These are phyloP conservation scores for Heliconius hermathena DNA, from an alignment of 1,140 invertebrate species.

Conservation along the genomic window DNA sequence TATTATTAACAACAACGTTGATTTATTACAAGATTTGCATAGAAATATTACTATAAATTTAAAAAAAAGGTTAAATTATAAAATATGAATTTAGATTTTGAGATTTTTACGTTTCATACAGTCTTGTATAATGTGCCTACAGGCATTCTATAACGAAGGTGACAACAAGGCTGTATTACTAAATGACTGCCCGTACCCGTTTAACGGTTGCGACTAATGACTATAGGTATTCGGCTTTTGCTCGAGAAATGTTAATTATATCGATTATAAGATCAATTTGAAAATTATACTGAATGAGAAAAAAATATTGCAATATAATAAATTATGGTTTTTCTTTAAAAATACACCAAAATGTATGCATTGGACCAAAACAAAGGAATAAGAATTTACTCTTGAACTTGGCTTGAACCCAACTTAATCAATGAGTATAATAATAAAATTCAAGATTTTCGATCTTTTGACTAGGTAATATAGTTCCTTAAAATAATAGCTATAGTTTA, in stretches of 20 bases:
- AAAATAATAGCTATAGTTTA: too few species aligned
- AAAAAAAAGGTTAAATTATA: not conserved
- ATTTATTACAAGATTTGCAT: too few species aligned
- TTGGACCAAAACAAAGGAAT: not conserved
- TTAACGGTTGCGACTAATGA: conserved; percentile 16
- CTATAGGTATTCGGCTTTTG: conserved; percentile 1
- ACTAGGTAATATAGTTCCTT: too few species aligned
- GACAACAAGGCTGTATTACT: conserved; percentile 22
- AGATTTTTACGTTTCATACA: not conserved
- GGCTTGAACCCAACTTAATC: not conserved
- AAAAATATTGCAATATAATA: not conserved
- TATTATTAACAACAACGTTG: too few species aligned
- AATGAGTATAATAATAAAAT: not conserved
- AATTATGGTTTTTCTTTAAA: not conserved
- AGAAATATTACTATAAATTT: not conserved
- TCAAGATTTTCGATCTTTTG: too few species aligned
- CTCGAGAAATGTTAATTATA: not conserved
- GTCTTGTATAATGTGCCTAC: not conserved
- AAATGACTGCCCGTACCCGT: conserved; percentile 17
- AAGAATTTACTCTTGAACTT: not conserved
- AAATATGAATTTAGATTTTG: not conserved
- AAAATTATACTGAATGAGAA: not conserved
- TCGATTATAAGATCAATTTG: not conserved
- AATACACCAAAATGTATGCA: too few species aligned
- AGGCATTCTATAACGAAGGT: conserved; percentile 12